Conservation (phyloP, 2,888 invertebrate species). For the Alviniconcha strummeri region DNA sequence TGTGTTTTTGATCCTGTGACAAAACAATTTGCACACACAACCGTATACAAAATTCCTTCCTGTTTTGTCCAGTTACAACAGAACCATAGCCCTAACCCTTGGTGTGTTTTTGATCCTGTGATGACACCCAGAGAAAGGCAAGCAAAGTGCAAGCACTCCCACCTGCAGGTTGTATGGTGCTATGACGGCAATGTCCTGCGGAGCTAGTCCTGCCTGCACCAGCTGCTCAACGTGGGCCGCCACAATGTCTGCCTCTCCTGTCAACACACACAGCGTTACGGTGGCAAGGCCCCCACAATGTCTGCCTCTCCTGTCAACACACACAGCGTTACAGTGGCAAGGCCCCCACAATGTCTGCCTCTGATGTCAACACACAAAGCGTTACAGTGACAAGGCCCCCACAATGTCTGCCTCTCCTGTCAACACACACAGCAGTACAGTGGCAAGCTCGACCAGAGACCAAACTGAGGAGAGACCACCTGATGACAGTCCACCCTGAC, state of each 20-base stretch:
- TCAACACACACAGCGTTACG: neutral
- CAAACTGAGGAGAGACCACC: too few relatives aligned
- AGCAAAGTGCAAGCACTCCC: neutral
- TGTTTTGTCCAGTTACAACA: too few relatives aligned
- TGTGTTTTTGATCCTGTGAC: too few relatives aligned
- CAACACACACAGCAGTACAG: too few relatives aligned
- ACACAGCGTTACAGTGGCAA: neutral
- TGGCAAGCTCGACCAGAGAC: too few relatives aligned
- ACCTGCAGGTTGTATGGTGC: constrained; percentile 78
- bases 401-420: constrained; percentile 75
- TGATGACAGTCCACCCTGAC: too few relatives aligned
- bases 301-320: constrained; percentile 75
- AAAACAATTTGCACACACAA: too few relatives aligned
- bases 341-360: neutral
- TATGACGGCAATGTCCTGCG: constrained; percentile 76
- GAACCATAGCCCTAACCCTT: too few relatives aligned
- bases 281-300: constrained; percentile 69
- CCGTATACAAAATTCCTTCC: too few relatives aligned
- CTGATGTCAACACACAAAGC: neutral
- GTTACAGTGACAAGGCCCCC: constrained; percentile 38
- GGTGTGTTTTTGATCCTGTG: too few relatives aligned
- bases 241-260: constrained; percentile 77
- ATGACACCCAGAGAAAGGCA: neutral
- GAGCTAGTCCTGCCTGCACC: constrained; percentile 73
- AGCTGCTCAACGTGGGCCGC: constrained; percentile 74